These are phyloP conservation scores for Hydropotes inermis DNA, from an alignment of 2,113 vertebrate species.

Conservation along the genomic window DNA sequence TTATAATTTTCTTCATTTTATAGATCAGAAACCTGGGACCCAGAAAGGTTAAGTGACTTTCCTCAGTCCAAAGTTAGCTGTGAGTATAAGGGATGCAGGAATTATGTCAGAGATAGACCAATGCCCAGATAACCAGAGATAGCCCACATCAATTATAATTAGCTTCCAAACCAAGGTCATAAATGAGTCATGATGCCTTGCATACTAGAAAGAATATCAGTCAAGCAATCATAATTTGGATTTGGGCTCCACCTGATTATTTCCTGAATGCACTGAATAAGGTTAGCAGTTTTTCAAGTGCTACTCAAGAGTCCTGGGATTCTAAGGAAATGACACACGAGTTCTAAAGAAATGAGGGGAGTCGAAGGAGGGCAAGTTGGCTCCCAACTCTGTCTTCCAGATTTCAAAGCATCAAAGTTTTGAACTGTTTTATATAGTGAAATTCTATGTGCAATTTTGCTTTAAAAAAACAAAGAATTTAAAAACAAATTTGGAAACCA, in stretches of 20 bases:
- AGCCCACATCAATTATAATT: background rate
- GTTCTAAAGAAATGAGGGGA: background rate
- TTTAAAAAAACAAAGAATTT: background rate
- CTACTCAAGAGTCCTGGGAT: background rate
- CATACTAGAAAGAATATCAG: background rate
- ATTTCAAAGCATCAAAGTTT: background rate
- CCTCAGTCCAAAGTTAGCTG: background rate
- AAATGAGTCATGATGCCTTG: background rate
- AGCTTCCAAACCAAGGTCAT: background rate
- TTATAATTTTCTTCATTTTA: background rate
- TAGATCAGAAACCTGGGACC: background rate
- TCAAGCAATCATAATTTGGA: background rate
- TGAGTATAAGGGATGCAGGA: background rate
- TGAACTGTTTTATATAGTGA: background rate
- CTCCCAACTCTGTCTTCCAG: background rate
- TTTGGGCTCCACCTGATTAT: background rate
- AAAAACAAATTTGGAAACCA: background rate
- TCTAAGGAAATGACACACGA: background rate
- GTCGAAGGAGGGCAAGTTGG: background rate
- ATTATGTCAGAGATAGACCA: background rate
- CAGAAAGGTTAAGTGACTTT: background rate
- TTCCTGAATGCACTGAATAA: background rate
- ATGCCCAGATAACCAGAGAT: background rate
- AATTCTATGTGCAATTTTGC: background rate
- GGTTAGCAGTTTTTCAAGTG: background rate